Percentiles rank a stretch among this genome's conserved stretches.
These are phyloP conservation scores for Sternotherus odoratus DNA, from an alignment of 2,797 vertebrate species.

Conservation along the genomic window DNA sequence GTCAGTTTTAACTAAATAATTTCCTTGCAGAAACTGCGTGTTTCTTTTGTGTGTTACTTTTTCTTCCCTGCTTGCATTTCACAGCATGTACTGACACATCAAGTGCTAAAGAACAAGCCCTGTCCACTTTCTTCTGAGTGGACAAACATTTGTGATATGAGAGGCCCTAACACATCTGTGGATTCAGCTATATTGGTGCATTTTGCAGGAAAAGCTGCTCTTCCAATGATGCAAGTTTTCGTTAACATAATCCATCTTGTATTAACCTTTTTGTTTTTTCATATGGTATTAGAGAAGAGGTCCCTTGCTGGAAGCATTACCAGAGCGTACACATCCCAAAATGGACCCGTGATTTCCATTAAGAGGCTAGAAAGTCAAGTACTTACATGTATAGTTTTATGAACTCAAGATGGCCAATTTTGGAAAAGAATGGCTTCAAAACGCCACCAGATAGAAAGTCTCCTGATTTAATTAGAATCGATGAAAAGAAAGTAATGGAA, in stretches of 20 bases:
- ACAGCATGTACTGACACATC: conserved; percentile 57
- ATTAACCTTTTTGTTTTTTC: conserved; percentile 13
- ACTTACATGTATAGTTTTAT: neutral
- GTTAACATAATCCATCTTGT: conserved; percentile 23
- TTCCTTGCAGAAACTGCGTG: conserved; percentile 64
- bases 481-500: neutral
- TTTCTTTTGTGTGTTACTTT: conserved; percentile 75
- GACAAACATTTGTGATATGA: conserved; percentile 61
- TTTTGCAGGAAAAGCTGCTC: conserved; percentile 46
- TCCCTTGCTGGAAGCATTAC: neutral
- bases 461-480: conserved; percentile 25
- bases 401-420: neutral
- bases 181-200: conserved; percentile 41
- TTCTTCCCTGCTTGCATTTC: conserved; percentile 71
- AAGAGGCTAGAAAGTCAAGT: neutral
- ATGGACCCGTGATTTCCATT: neutral
- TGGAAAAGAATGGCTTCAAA: neutral
- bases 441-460: neutral
- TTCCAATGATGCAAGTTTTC: conserved; percentile 52
- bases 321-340: neutral
- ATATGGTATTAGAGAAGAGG: neutral
- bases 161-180: conserved; percentile 51
- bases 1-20: conserved; percentile 44
- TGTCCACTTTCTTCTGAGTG: conserved; percentile 41
- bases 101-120: conserved; percentile 55